These are phyloP conservation scores for Ditylenchus dipsaci DNA, from an alignment of 1,140 invertebrate species.

Conservation along the genomic window DNA sequence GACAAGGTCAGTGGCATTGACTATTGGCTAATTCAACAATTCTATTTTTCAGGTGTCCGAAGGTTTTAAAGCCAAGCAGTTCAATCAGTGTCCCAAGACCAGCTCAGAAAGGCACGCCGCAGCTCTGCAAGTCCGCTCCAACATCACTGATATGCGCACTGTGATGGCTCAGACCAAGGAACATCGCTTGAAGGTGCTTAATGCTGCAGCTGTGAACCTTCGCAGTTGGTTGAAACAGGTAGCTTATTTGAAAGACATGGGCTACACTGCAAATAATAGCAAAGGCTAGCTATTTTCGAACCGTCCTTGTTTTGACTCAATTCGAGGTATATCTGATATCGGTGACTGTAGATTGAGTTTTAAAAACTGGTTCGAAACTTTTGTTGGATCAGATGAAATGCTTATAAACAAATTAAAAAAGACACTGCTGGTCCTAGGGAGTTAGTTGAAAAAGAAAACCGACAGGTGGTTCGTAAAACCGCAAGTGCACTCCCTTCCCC, in stretches of 20 bases:
- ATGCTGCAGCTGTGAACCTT: constrained; percentile 55
- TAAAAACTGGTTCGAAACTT: no score
- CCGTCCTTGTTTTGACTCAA: no score
- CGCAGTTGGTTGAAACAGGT: constrained; percentile 54
- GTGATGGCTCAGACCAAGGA: constrained; percentile 64
- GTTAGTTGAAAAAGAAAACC: no score
- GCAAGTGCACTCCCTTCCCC: no score
- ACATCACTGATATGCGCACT: constrained; percentile 52
- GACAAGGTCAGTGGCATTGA: constrained; percentile 55
- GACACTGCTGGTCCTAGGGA: no score
- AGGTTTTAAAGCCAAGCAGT: constrained; percentile 57
- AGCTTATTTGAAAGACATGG: no score
- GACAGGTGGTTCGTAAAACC: no score
- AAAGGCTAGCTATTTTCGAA: no score
- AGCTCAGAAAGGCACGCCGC: constrained; percentile 49
- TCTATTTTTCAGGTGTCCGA: constrained; percentile 40
- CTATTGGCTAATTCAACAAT: not conserved
- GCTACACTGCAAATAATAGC: not conserved
- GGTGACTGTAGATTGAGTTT: no score
- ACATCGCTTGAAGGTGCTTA: constrained; percentile 54
- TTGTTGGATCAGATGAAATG: no score
- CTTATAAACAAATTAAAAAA: no score
- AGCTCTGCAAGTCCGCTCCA: constrained; percentile 44
- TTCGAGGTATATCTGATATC: no score
- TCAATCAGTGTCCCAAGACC: constrained; percentile 55